Conservation (phyloP, 2,888 invertebrate genomes). For the Cheiracanthium punctorium region DNA sequence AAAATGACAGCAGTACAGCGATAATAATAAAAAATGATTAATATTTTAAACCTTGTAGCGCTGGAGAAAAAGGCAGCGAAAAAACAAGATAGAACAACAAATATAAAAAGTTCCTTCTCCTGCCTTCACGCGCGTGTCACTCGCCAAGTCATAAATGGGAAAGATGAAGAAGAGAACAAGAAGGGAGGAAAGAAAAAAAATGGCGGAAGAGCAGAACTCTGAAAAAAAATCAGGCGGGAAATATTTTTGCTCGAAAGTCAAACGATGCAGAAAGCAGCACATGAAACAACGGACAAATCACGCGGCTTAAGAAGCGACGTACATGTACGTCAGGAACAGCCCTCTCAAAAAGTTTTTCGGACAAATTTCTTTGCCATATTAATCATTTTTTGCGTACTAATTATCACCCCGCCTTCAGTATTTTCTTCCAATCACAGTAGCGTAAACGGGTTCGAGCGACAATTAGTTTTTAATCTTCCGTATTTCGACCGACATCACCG, state of each 20-base stretch:
- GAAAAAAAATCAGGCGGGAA: conserved; percentile 44
- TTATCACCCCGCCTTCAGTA: conserved; percentile 56
- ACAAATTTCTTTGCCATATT: conserved; percentile 69
- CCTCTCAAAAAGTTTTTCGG: conserved; percentile 54
- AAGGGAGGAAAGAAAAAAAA: conserved; percentile 25
- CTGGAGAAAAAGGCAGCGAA: conserved; percentile 16
- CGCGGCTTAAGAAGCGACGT: conserved; percentile 48
- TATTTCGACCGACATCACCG: conserved; percentile 65
- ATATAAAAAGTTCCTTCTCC: conserved; percentile 47
- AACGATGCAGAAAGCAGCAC: conserved; percentile 68
- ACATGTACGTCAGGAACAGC: conserved; percentile 58
- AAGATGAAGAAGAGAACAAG: conserved; percentile 30
- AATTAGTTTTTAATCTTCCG: conserved; percentile 70
- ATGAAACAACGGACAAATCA: conserved; percentile 65
- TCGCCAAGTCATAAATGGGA: conserved; percentile 67
- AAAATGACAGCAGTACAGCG: conserved; percentile 58
- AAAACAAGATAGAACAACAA: conserved; percentile 34
- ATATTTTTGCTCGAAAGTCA: conserved; percentile 55
- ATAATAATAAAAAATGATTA: conserved; percentile 69
- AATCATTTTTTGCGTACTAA: conserved; percentile 67
- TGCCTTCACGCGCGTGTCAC: conserved; percentile 51
- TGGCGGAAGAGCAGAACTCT: conserved; percentile 3
- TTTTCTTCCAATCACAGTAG: conserved; percentile 66
- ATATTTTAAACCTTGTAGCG: conserved; percentile 58
- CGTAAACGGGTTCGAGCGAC: conserved; percentile 68